phyloP scores from a whole-genome alignment of 2,797 vertebrate species.

The Otolemur crassicaudatus region DNA sequence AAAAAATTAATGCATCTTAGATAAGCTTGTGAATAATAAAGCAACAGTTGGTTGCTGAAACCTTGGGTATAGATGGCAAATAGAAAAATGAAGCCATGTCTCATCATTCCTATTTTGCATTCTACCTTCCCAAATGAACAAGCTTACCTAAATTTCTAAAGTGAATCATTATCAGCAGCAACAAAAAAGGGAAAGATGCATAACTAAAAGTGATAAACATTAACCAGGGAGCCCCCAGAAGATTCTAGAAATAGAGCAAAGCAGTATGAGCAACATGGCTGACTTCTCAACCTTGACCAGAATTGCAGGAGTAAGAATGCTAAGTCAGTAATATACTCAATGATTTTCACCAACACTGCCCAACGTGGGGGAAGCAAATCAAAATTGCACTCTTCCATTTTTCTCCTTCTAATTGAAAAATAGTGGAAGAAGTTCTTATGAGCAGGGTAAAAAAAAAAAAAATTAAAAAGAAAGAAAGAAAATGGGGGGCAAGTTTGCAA shows the following conservation, averaged over 20 bases:
- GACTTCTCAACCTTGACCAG: background rate
- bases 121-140: background rate
- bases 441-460: background rate
- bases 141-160: background rate
- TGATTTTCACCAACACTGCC: background rate
- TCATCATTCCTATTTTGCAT: conserved; percentile 21
- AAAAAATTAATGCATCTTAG: background rate
- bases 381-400: background rate
- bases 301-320: background rate
- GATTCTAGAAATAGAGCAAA: background rate
- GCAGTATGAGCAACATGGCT: background rate
- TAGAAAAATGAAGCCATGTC: background rate
- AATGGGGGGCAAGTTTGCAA: background rate
- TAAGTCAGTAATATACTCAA: background rate
- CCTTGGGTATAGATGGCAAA: background rate
- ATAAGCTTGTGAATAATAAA: conserved; percentile 11
- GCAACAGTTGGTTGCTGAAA: background rate
- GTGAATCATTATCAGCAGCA: background rate
- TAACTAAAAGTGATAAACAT: background rate
- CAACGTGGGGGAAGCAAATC: background rate
- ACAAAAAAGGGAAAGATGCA: background rate
- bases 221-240: background rate
- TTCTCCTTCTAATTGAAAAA: conserved; percentile 24
- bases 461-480: background rate
- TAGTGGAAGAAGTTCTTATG: background rate